Evolutionary conservation across 2,888 invertebrate species (phyloP), one percentile per base, ranked within the genome.

Genomic region (Helobdella robusta): DNA sequence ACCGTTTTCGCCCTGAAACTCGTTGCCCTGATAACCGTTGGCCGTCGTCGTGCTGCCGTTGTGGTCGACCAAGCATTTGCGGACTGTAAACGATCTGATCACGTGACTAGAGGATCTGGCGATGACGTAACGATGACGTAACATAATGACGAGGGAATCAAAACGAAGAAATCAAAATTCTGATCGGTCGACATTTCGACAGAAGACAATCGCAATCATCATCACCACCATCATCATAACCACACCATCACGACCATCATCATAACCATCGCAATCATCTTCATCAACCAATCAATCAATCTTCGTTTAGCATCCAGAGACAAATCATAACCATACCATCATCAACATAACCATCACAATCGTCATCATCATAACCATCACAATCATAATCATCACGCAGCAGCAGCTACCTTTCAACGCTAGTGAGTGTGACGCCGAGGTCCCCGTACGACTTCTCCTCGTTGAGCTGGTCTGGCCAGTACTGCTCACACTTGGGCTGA

Each of bases 351-450:
- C n/a, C n/a, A n/a, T n/a, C n/a, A n/a, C n/a, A n/a, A n/a, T n/a
- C n/a, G n/a, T n/a, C n/a, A n/a, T n/a, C n/a, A n/a, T n/a, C n/a
- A n/a, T n/a, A n/a, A n/a, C n/a, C n/a, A n/a, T n/a, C n/a, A n/a
- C n/a, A n/a, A n/a, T 91, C 93, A 81, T 91, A 91, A 0, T 91
- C 90, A 77, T 89, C 89, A 73, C n/a, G n/a, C n/a, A n/a, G n/a
- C n/a, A n/a, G n/a, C n/a, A n/a, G n/a, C n/a, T n/a, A n/a, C n/a
- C 88, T 90, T 78, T 91, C 90, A 75, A 89, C 88, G 79, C 89
- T 88, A 73, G 89, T 86, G 74, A 91, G 89, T 77, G 88, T 86
- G 1, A 94, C 89, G 69, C 86, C 84, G 75, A 92, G 87, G 77
- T 91, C 87, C 73, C 91, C 91, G 76, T 89, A 89, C 69, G 84